Base-by-base conservation (phyloP, 2,797 vertebrate species). In the Dryobates pubescens region DNA sequence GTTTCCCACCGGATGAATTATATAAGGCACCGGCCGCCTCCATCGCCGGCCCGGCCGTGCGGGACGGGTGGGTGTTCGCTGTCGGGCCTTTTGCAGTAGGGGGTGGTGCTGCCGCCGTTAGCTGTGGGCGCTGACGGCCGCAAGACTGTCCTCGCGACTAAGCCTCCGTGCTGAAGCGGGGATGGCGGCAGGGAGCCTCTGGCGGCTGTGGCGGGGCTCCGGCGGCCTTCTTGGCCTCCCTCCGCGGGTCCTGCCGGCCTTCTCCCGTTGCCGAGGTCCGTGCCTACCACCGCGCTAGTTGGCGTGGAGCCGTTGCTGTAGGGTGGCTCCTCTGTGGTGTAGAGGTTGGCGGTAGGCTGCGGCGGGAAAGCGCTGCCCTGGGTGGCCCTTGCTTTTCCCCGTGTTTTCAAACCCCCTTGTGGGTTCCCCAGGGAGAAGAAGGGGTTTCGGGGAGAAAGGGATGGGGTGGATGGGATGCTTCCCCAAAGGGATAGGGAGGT, bases 1-100 rank as follows among this genome's bases (percentile, higher is more conserved):
- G 82, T 75, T 89, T 65, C 82, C 57, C 10, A 12, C 63, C 91
- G 91, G 91, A 69, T 8, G 58, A 32, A 5, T 79, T 82, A 64
- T 18, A 1, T 0, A 0, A 2, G 6, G 38, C 15, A n/a, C 61
- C 29, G 1, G 7, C 2, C 8, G 20, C 69, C 16, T 53, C 26
- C 14, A 0, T 7, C 10, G 38, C 2, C 12, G 13, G 36, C 15
- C 47, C 4, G 56, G 59, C 2, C 32, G 4, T 3, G 26, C 2
- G 6, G 36, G 17, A 9, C 12, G 76, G 86, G 92, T 85, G 30
- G 11, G 88, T 58, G 43, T 23, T 24, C 24, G 32, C n/a, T 29
- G 67, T 2, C 2, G 24, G 10, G 17, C 5, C 6, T 29, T 24
- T 8, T 43, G 26, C 17, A 15, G 26, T 13, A 13, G 13, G 7